Percentiles rank a stretch among this genome's conserved stretches.
Conservation (phyloP, 2,888 invertebrate species). For the Luperina testacea region DNA sequence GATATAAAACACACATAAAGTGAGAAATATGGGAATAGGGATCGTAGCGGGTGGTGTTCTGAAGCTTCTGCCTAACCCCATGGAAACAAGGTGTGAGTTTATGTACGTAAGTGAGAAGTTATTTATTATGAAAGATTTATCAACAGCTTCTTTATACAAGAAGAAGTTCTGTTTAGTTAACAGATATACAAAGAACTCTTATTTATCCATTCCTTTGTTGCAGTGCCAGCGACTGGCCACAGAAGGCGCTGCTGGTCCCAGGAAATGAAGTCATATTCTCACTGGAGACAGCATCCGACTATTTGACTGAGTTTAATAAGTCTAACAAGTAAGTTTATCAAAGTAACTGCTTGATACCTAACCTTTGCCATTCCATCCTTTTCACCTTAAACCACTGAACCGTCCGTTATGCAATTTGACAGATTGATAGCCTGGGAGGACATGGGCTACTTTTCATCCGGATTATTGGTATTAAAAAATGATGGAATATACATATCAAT, state of each 20-base stretch:
- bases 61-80: neutral
- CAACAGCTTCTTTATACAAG: neutral
- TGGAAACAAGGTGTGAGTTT: neutral
- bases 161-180: neutral
- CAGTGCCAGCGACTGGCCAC: slow-evolving; percentile 94
- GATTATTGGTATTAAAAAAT: neutral
- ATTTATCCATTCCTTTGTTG: slow-evolving; percentile 44
- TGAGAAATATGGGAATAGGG: too few relatives aligned
- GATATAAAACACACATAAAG: neutral
- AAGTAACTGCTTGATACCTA: neutral
- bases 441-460: neutral
- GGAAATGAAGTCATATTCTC: slow-evolving; percentile 98
- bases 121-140: neutral
- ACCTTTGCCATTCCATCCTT: neutral
- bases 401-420: neutral
- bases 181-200: neutral
- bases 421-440: neutral
- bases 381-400: neutral
- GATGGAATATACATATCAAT: too few relatives aligned
- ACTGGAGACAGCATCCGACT: slow-evolving; percentile 98
- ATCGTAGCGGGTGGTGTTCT: neutral
- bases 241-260: slow-evolving; percentile 95
- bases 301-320: slow-evolving; percentile 96
- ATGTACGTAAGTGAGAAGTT: neutral
- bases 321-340: slow-evolving; percentile 73